These are phyloP conservation scores for Lucinisca nassula DNA, from an alignment of 2,888 invertebrate species.

Conservation along the genomic window DNA sequence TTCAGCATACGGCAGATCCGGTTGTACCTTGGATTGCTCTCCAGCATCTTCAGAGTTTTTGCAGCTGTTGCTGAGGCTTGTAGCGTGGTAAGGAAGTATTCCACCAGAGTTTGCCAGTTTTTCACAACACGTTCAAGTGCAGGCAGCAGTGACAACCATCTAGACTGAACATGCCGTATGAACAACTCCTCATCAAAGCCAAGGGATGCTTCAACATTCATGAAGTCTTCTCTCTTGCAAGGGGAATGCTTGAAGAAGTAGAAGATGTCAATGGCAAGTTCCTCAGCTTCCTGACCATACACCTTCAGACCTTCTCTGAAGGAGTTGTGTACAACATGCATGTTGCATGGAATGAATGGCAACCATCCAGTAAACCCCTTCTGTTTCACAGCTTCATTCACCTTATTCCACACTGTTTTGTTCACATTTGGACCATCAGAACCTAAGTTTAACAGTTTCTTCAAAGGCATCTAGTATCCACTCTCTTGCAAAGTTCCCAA, in stretches of 20 bases:
- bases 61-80: constrained; percentile 34
- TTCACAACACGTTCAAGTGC: constrained; percentile 54
- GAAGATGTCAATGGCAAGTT: constrained; percentile 62
- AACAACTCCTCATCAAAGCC: constrained; percentile 62
- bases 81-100: constrained; percentile 48
- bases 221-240: constrained; percentile 66
- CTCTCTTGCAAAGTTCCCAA: no score
- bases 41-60: constrained; percentile 41
- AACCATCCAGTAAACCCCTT: no score
- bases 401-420: no score
- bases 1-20: constrained; percentile 59
- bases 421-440: no score
- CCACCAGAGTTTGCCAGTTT: constrained; percentile 44
- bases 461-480: no score
- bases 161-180: constrained; percentile 56
- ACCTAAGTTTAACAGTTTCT: no score
- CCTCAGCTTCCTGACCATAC: constrained; percentile 13
- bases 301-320: no score
- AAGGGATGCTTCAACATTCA: constrained; percentile 23
- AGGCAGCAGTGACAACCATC: constrained; percentile 64
- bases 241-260: constrained; percentile 61
- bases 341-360: no score
- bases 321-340: no score
- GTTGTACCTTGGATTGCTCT: constrained; percentile 46
- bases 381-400: no score